These are phyloP conservation scores for Oceanodroma tethys DNA, from an alignment of 2,113 vertebrate species.

Conservation along the genomic window DNA sequence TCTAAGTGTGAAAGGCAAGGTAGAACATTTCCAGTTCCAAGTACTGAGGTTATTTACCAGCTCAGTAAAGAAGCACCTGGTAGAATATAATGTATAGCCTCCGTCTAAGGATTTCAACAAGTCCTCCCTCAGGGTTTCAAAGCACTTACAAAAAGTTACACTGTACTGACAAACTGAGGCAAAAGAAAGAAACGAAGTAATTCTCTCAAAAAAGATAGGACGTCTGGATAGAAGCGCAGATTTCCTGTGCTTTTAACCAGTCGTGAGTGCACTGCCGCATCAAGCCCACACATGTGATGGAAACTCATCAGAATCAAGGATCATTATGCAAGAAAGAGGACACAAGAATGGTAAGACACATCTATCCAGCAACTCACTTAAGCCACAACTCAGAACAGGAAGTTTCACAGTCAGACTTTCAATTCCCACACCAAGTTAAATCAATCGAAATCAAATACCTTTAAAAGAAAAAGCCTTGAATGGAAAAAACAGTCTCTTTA, in stretches of 20 bases:
- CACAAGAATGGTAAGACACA: background rate
- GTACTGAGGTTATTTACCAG: background rate
- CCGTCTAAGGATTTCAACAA: background rate
- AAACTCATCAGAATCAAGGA: constrained; percentile 33
- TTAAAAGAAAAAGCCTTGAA: constrained; percentile 16
- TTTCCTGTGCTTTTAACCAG: constrained; percentile 40
- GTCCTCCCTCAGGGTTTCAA: background rate
- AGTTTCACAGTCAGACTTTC: constrained; percentile 55
- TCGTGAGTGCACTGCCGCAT: background rate
- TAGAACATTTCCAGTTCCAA: background rate
- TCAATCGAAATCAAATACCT: constrained; percentile 41
- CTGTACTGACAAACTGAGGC: background rate
- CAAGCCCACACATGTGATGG: constrained; percentile 25
- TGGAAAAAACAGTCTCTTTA: constrained; percentile 41
- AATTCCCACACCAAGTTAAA: constrained; percentile 52
- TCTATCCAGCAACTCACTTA: constrained; percentile 22
- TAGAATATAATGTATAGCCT: background rate
- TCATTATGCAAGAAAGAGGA: constrained; percentile 28
- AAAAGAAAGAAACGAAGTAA: background rate
- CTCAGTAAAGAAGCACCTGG: background rate
- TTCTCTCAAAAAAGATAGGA: background rate
- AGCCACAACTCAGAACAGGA: constrained; percentile 59
- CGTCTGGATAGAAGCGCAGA: background rate
- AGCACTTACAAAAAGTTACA: background rate
- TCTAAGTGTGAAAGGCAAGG: background rate